Evolutionary conservation across 1,140 invertebrate genomes (phyloP), one percentile per base, ranked within the genome.

Genomic region (Atta texana): DNA sequence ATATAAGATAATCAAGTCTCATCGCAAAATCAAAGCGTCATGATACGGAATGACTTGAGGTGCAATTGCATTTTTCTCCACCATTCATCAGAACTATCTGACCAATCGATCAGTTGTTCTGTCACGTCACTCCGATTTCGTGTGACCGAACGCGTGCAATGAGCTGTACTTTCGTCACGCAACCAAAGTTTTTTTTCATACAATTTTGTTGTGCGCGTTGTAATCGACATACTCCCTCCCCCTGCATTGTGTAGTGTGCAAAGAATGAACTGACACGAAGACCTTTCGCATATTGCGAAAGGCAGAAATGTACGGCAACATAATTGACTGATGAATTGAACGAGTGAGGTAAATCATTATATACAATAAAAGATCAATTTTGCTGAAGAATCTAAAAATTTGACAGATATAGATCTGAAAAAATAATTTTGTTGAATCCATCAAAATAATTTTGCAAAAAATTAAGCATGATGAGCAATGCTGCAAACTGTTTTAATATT

Each of bases 91-190:
- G 39, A 10, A 10, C 59, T 82, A 89, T 87, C 77, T 89, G 64
- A 16, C n/a, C 61, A 21, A 59, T 3, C 53, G 44, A 39, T 86
- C 49, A 53, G 59, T 59, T 71, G 64, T 81, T 66, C 75, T 44
- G 81, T 81, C 71, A 57, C 61, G 75, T 86, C 24, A 39, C 10
- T 66, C 74, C 53, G 31, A 92, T 91, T 82, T 89, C 81, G 87
- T 88, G 86, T 91, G 89, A 90, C 91, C 75, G 57, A 74, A 80
- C 51, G 72, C 78, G 57, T 55, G 31, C 72, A 85, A 89, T 72
- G 89, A 81, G 68, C 16, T 68, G 55, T 69, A 75, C 76, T 34
- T 34, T 57, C 64, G 34, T 28, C 87, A 90, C 87, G 90, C 87
- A 75, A 86, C 55, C 53, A 16, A 61, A 75, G 63, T 81, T 72